Percentiles rank a stretch among this genome's conserved stretches.
phyloP scores from a whole-genome alignment of 30 jellyfish, hydroid and myxozoan genomes.

The Aurelia sp. region DNA sequence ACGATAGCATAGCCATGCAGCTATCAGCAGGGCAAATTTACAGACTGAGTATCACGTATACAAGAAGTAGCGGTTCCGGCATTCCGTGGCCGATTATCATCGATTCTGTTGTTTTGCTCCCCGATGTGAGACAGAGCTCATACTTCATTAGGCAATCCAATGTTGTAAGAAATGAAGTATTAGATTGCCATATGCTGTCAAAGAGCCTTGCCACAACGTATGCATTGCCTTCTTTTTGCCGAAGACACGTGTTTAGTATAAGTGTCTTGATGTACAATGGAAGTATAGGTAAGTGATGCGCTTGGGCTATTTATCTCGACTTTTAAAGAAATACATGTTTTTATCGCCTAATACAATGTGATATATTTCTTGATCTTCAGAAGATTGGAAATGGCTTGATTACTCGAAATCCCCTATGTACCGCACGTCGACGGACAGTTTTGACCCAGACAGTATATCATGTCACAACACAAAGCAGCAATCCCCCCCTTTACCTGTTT shows the following conservation, averaged over 20 bases:
- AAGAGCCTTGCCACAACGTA: constrained; percentile 52
- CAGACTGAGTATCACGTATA: constrained; percentile 64
- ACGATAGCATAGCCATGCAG: constrained; percentile 42
- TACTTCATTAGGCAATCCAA: constrained; percentile 51
- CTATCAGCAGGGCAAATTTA: constrained; percentile 56
- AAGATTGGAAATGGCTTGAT: too few species aligned
- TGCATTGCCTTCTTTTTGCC: constrained; percentile 66
- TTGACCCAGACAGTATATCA: too few species aligned
- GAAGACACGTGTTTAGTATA: constrained; percentile 74
- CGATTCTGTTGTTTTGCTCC: constrained; percentile 81
- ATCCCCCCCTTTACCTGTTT: too few species aligned
- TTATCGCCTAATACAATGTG: too few species aligned
- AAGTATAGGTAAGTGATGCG: constrained; percentile 68
- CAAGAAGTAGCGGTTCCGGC: constrained; percentile 65
- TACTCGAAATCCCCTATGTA: too few species aligned
- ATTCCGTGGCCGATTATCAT: constrained; percentile 91
- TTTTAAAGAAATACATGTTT: too few species aligned
- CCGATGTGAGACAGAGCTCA: constrained; percentile 64
- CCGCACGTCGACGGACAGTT: too few species aligned
- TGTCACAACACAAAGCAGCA: too few species aligned
- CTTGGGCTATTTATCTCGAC: too few species aligned
- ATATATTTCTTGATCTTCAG: too few species aligned
- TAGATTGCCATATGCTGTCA: constrained; percentile 57
- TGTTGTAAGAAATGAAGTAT: constrained; percentile 49
- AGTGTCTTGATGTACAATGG: constrained; percentile 78